phyloP scores from a whole-genome alignment of 2,888 invertebrate species.

The Proisotoma minuta region DNA sequence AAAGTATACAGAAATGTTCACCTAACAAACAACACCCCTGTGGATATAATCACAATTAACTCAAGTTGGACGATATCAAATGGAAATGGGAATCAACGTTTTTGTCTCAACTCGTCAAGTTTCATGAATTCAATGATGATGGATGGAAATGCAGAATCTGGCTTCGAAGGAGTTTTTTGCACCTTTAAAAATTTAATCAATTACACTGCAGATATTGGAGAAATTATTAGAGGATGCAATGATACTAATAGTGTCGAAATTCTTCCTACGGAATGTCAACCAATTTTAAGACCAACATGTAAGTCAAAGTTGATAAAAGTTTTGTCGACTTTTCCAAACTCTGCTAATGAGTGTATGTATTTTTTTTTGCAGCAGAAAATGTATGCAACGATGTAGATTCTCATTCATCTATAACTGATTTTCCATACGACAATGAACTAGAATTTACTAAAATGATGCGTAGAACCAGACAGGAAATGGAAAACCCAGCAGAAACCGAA shows the following conservation, averaged over 20 bases:
- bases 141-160: not conserved
- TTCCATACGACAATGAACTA: not conserved
- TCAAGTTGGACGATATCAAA: not conserved
- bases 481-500: too few species aligned
- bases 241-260: not conserved
- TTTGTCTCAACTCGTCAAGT: not conserved
- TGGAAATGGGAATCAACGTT: not conserved
- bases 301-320: too few species aligned
- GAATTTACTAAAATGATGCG: too few species aligned
- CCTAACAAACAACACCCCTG: not conserved
- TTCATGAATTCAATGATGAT: not conserved
- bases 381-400: not conserved
- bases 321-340: too few species aligned
- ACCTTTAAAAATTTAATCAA: not conserved
- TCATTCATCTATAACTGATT: not conserved
- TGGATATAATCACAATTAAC: not conserved
- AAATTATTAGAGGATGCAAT: not conserved
- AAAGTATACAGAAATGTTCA: not conserved
- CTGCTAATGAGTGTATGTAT: too few species aligned
- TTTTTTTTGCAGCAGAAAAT: too few species aligned
- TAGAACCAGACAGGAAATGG: too few species aligned
- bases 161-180: not conserved
- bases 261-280: not conserved
- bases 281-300: not conserved
- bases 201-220: not conserved